Evolutionary conservation across 2,797 vertebrate genomes (phyloP), one percentile per base, ranked within the genome.

Genomic region (Coccyzus lansbergi): DNA sequence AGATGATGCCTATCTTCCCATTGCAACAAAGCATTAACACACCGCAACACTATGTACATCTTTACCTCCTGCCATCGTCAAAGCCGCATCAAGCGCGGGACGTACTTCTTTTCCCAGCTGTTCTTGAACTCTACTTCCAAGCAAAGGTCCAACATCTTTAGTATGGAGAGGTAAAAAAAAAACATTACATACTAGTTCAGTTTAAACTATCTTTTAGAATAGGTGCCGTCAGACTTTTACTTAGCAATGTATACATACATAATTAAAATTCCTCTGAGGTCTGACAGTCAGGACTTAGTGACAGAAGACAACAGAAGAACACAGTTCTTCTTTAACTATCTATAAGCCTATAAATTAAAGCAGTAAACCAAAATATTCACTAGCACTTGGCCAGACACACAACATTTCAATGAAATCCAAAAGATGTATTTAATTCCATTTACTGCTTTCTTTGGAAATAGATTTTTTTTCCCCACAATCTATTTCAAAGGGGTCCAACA

Each of bases 51-150:
- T 24, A 51, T 33, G 48, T 7, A 24, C 5, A 81, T 91, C 67
- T 92, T 93, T 98, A 99, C 99, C 98, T 98, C 97, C 98, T 51
- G 98, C 98, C 98, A 99, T 98, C 71, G 97, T 97, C 52, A 98
- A 97, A 52, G 97, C 97, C 9, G 97, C 96, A 90, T 99, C 98
- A 29, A 99, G 97, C n/a, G 98, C 98, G 0, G 99, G 99, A n/a
- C 93, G 96, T 8, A 99, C 98, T 60, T 98, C 98, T 96, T 98
- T 98, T 82, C 96, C 98, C 83, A 99, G 86, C 60, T 97, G 97
- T 12, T 98, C 96, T 2, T 98, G 98, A 93, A 99, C 99, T 93
- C 96, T 97, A 19, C 84, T 98, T 76, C 99, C 99, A 64, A 99
- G 98, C 94, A 99, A 56, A 6, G 96, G 97, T 82, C 98, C 98